Base-by-base conservation (phyloP, 1,140 invertebrate species). In the Pomphorhynchus laevis region DNA sequence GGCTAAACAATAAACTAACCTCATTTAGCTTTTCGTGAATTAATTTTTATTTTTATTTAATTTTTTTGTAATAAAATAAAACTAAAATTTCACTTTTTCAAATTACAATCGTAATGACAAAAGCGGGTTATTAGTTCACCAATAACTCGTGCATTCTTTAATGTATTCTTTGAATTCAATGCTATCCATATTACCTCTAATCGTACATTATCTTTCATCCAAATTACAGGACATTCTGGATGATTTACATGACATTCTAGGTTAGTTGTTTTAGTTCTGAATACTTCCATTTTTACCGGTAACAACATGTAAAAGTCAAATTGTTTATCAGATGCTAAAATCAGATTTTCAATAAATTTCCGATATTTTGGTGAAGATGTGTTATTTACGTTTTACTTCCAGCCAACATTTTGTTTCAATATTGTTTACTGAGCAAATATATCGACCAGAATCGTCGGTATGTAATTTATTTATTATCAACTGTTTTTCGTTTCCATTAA, bases 371-470 rank as follows among this genome's bases (percentile, higher is more conserved):
- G n/a, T n/a, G n/a, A n/a, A n/a, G n/a, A n/a, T n/a, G n/a, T n/a
- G n/a, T n/a, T n/a, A n/a, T n/a, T n/a, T 42, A 42, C 71, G 71
- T 54, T 89, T 79, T 20, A 95, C 84, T 59, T 75, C 80, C 1
- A 95, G 65, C 58, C 79, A 77, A 33, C 68, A 79, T n/a, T 74
- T 72, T 47, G 70, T 74, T 20, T 66, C 66, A 18, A 79, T 65
- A 32, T 82, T 80, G 46, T 71, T 70, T 48, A 89, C 84, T 62
- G 91, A 77, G 50, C 84, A 71, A 0, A 74, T 79, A 50, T 89
- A 91, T 63, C 82, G 86, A 44, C 82, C 89, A 46, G 70, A 75
- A 54, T 98, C 89, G 49, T 95, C 82, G 9, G 80, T 71, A 58
- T 74, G 79, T 0, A 86, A 79, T 48, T 67, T 69, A 49, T 65